Conservation (phyloP, 2,113 vertebrate species). For the Datnioides undecimradiatus region DNA sequence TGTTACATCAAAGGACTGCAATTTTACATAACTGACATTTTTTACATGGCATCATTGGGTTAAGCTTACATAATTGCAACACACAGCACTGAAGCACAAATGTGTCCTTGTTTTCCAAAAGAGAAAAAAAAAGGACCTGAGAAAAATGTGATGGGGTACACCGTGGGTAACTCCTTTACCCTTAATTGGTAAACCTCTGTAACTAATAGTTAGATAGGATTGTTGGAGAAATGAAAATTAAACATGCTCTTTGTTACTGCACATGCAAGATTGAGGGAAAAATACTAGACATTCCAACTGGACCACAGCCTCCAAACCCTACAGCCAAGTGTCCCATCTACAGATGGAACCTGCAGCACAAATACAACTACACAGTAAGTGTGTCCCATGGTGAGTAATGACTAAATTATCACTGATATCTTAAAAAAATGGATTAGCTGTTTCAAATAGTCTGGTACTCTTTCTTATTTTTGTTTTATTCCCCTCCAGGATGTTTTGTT, state of each 20-base stretch:
- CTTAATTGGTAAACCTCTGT: too few species aligned
- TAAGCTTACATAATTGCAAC: neutral
- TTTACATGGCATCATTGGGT: too few species aligned
- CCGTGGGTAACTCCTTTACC: too few species aligned
- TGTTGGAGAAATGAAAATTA: neutral
- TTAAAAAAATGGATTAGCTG: neutral
- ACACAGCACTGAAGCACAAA: neutral
- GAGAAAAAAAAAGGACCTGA: too few species aligned
- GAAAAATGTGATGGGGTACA: too few species aligned
- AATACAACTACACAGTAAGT: conserved; percentile 93
- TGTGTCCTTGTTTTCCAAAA: neutral
- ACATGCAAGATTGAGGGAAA: conserved; percentile 86
- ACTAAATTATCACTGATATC: neutral
- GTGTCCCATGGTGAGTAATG: neutral
- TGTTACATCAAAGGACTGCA: too few species aligned
- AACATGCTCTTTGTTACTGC: too few species aligned
- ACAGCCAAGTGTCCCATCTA: conserved; percentile 95
- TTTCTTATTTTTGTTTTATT: neutral
- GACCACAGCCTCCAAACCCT: conserved; percentile 91
- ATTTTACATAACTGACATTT: neutral
- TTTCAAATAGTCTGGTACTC: neutral
- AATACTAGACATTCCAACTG: conserved; percentile 70
- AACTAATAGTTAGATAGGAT: neutral
- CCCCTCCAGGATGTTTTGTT: conserved; percentile 91
- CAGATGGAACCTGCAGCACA: conserved; percentile 96